phyloP scores from a whole-genome alignment of 2,113 vertebrate genomes.

The Echinops telfairi region DNA sequence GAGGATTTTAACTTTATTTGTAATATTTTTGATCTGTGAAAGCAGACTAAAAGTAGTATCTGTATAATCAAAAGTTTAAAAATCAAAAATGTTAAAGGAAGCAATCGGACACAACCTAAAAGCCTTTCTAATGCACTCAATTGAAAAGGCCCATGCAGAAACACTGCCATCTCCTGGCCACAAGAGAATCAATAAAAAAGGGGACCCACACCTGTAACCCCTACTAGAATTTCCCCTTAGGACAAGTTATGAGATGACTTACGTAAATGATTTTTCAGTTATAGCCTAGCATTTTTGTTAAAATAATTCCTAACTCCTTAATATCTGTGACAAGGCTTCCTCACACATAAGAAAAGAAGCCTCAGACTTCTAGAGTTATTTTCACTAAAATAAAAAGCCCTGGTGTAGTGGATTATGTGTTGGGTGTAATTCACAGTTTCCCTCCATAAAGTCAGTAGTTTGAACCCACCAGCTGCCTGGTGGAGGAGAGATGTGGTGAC shows the following conservation, averaged over 20 bases:
- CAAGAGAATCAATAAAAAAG: background rate
- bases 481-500: too few relatives aligned
- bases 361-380: constrained; percentile 25
- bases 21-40: constrained; percentile 39
- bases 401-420: too few relatives aligned
- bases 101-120: constrained; percentile 47
- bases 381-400: background rate
- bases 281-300: constrained; percentile 51
- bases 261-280: constrained; percentile 16
- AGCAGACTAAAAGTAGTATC: constrained; percentile 7
- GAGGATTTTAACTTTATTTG: constrained; percentile 2
- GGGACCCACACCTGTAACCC: background rate
- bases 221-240: background rate
- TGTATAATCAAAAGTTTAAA: background rate
- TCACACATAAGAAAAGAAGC: constrained; percentile 2
- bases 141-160: constrained; percentile 58
- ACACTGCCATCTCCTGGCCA: constrained; percentile 87
- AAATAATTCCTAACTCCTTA: constrained; percentile 49
- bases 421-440: too few relatives aligned
- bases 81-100: constrained; percentile 27
- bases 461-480: too few relatives aligned
- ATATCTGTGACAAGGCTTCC: background rate
- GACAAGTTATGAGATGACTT: background rate
- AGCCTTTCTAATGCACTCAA: constrained; percentile 47
- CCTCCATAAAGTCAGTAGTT: too few relatives aligned